Percentiles rank a stretch among this genome's conserved stretches.
These are phyloP conservation scores for Drosophila willistoni DNA, from an alignment of 1,140 invertebrate species.

Conservation along the genomic window DNA sequence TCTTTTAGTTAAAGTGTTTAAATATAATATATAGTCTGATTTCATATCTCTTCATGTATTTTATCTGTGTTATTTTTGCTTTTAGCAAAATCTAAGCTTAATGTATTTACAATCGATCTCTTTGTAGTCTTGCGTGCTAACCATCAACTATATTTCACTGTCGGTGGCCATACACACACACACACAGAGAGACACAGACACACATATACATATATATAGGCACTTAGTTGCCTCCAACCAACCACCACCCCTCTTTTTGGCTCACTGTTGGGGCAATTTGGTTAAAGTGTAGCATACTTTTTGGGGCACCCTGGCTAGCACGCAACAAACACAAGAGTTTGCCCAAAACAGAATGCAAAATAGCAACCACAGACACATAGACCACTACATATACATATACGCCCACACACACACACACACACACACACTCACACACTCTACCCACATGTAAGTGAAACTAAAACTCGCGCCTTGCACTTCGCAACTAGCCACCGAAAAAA, in stretches of 20 bases:
- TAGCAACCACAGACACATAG: not conserved
- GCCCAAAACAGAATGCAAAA: slow-evolving; percentile 51
- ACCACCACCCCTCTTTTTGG: not conserved
- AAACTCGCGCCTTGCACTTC: slow-evolving; percentile 54
- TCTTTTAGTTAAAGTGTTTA: too few species aligned
- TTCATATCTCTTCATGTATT: too few species aligned
- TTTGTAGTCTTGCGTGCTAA: not conserved
- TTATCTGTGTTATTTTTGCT: too few species aligned
- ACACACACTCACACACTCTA: not conserved
- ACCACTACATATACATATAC: not conserved
- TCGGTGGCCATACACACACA: slow-evolving; percentile 22
- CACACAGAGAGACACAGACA: not conserved
- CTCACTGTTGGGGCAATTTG: slow-evolving; percentile 44
- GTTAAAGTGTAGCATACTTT: slow-evolving; percentile 54
- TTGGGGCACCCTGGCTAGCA: slow-evolving; percentile 50
- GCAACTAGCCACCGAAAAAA: slow-evolving; percentile 13
- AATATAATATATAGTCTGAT: too few species aligned
- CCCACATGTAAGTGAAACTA: slow-evolving; percentile 32
- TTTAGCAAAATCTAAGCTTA: too few species aligned
- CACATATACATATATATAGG: too few species aligned
- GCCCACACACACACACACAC: slow-evolving; percentile 14
- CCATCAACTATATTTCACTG: not conserved
- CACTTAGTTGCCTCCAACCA: too few species aligned
- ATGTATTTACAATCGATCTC: not conserved
- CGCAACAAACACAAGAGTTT: slow-evolving; percentile 52